A percentile compares a stretch with the other conserved stretches of the same genome.
These are phyloP conservation scores for Centropyge bicolor DNA, from an alignment of 2,797 vertebrate genomes.

Conservation along the genomic window DNA sequence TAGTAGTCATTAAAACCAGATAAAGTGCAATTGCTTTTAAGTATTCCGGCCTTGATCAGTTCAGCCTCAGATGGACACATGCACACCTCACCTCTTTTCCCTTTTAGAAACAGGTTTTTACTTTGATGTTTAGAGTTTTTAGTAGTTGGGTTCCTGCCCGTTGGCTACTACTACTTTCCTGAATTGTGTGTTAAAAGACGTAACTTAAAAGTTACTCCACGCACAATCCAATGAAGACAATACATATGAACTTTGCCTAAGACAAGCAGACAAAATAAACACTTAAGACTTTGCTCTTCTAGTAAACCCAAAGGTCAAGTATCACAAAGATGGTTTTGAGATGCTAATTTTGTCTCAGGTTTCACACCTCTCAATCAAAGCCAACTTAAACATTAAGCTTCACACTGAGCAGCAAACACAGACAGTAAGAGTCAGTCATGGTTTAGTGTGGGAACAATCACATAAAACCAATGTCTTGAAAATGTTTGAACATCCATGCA, in stretches of 20 bases:
- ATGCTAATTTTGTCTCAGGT: background rate
- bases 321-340: background rate
- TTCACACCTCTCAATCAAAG: background rate
- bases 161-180: constrained; percentile 8
- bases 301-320: background rate
- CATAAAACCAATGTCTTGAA: background rate
- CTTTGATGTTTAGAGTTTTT: background rate
- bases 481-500: background rate
- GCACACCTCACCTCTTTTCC: background rate
- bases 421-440: background rate
- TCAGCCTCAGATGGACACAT: background rate
- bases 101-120: background rate
- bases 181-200: background rate
- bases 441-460: background rate
- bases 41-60: background rate
- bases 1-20: background rate
- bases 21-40: background rate
- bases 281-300: background rate
- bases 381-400: background rate
- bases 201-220: background rate
- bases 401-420: background rate
- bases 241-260: background rate
- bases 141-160: background rate
- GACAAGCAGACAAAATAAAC: background rate
- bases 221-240: background rate